Percentiles rank a stretch among this genome's conserved stretches.
These are phyloP conservation scores for Drosophila gaucha DNA, from an alignment of 2,888 invertebrate genomes.

Conservation along the genomic window DNA sequence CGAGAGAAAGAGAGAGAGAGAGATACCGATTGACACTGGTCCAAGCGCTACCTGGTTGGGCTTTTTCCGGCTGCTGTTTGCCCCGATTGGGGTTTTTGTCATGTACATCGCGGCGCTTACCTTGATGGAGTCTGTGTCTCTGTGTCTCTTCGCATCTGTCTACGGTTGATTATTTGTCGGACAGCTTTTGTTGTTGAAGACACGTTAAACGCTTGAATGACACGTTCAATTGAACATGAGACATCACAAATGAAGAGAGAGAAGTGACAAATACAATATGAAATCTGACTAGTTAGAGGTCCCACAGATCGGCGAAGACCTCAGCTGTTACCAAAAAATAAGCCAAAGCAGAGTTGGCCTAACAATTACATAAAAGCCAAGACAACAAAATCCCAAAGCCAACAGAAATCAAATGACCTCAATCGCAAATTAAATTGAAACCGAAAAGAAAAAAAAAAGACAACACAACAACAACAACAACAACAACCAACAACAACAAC, in stretches of 20 bases:
- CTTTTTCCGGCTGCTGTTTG: slow-evolving; percentile 24
- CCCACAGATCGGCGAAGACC: slow-evolving; percentile 27
- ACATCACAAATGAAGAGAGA: slow-evolving; percentile 33
- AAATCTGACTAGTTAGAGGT: slow-evolving; percentile 50
- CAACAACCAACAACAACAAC: neutral
- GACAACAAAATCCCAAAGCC: slow-evolving; percentile 41
- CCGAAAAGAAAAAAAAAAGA: slow-evolving; percentile 7
- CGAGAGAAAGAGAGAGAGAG: neutral
- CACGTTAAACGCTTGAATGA: slow-evolving; percentile 71
- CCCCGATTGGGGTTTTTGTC: slow-evolving; percentile 13
- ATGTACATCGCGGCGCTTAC: slow-evolving; percentile 29
- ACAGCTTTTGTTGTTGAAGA: slow-evolving; percentile 46
- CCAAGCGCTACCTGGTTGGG: slow-evolving; percentile 28
- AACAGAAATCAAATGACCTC: slow-evolving; percentile 72
- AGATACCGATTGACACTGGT: slow-evolving; percentile 1
- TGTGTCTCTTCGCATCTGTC: slow-evolving; percentile 8
- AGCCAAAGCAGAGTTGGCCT: slow-evolving; percentile 32
- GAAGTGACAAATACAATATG: slow-evolving; percentile 42
- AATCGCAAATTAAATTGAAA: slow-evolving; percentile 73
- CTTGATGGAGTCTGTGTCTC: slow-evolving; percentile 28
- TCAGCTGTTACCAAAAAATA: slow-evolving; percentile 37
- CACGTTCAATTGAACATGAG: slow-evolving; percentile 76
- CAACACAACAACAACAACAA: neutral
- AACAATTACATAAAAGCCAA: slow-evolving; percentile 58
- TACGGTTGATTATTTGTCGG: slow-evolving; percentile 28